Conservation (phyloP, 2,888 invertebrate species). For the Sympetrum striolatum region DNA sequence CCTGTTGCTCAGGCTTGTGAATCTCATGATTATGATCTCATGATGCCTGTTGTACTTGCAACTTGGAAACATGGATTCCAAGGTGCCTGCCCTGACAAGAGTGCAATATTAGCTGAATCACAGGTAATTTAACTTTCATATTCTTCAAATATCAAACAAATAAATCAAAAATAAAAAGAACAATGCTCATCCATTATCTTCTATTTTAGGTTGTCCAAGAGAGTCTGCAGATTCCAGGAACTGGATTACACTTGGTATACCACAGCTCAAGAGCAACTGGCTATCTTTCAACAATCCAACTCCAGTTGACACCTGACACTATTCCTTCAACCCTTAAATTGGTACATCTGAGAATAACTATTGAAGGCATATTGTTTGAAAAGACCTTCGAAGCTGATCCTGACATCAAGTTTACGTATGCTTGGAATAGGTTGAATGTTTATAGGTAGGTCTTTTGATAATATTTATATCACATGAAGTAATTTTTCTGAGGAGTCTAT, state of each 20-base stretch:
- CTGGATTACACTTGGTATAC: constrained; percentile 94
- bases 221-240: constrained; percentile 91
- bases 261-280: constrained; percentile 94
- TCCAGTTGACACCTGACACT: constrained; percentile 85
- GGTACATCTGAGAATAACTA: constrained; percentile 91
- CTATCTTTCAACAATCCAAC: constrained; percentile 89
- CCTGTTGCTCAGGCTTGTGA: constrained; percentile 77
- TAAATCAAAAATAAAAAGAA: neutral
- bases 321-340: constrained; percentile 81
- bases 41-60: constrained; percentile 92
- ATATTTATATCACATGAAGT: neutral
- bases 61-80: constrained; percentile 96
- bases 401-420: constrained; percentile 94
- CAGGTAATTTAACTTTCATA: constrained; percentile 63
- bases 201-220: constrained; percentile 83
- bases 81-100: constrained; percentile 92
- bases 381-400: constrained; percentile 96
- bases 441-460: constrained; percentile 64
- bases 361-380: constrained; percentile 93
- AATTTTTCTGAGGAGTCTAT: no score
- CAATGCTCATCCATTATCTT: neutral
- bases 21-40: constrained; percentile 88
- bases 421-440: constrained; percentile 96
- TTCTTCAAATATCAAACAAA: neutral
- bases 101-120: constrained; percentile 87